Conservation (phyloP, 1,140 invertebrate species). For the Microplitis mediator region DNA sequence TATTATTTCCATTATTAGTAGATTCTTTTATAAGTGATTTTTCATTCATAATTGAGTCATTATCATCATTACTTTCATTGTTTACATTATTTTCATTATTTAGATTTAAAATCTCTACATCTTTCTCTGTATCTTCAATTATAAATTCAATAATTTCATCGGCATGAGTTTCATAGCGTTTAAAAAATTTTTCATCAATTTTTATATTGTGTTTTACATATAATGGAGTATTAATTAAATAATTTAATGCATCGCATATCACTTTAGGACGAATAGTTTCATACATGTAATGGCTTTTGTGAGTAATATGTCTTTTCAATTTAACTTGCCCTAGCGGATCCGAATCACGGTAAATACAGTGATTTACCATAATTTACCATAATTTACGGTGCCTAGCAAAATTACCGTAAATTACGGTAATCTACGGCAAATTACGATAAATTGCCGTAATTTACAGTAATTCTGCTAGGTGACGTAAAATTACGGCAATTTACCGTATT, state of each 20-base stretch:
- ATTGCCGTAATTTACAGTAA: too few relatives aligned
- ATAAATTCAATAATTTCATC: constrained; percentile 21
- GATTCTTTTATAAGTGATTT: background rate
- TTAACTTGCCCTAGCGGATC: too few relatives aligned
- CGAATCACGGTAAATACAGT: too few relatives aligned
- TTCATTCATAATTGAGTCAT: background rate
- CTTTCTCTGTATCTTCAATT: constrained; percentile 6
- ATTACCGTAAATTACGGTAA: too few relatives aligned
- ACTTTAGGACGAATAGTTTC: constrained; percentile 24
- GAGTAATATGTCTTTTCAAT: constrained; percentile 28
- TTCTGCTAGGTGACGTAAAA: too few relatives aligned
- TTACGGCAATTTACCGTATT: too few relatives aligned
- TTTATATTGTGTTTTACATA: constrained; percentile 27
- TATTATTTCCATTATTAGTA: background rate
- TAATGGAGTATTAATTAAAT: constrained; percentile 28
- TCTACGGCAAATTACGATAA: too few relatives aligned
- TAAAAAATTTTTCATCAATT: constrained; percentile 26
- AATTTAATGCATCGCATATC: constrained; percentile 29
- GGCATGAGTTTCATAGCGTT: constrained; percentile 19
- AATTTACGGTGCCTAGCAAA: too few relatives aligned
- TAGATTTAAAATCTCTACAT: background rate
- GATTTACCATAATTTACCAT: too few relatives aligned
- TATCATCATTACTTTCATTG: background rate
- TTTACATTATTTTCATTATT: background rate
- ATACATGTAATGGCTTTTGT: constrained; percentile 32